These are phyloP conservation scores for Drosophila helvetica DNA, from an alignment of 2,888 invertebrate species.

Conservation along the genomic window DNA sequence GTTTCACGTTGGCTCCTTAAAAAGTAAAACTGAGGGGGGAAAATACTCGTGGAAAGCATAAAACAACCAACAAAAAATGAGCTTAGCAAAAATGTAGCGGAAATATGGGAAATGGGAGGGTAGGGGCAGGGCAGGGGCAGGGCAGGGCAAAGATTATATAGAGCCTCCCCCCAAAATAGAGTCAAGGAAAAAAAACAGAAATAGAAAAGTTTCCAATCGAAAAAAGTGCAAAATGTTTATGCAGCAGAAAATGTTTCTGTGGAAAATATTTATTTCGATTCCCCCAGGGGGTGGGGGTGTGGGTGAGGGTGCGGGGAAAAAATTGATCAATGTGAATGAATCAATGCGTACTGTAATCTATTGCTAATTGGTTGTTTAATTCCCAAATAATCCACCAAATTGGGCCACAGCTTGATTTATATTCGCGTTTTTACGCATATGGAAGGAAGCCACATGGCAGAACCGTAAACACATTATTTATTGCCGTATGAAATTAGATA, in stretches of 20 bases:
- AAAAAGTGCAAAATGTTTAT: conserved; percentile 19
- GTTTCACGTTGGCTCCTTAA: conserved; percentile 51
- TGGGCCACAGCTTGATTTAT: not conserved
- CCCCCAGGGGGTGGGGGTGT: too few species aligned
- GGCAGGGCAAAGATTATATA: conserved; percentile 10
- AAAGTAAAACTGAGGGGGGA: conserved; percentile 22
- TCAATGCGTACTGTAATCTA: not conserved
- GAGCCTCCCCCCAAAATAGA: not conserved
- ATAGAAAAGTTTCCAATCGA: conserved; percentile 19
- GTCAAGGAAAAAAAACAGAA: conserved; percentile 21
- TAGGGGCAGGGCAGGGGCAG: not conserved
- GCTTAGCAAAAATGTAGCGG: conserved; percentile 43
- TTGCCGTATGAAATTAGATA: not conserved
- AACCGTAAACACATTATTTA: not conserved
- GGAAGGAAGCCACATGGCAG: not conserved
- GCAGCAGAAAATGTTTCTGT: not conserved
- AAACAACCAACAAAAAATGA: conserved; percentile 24
- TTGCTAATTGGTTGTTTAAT: not conserved
- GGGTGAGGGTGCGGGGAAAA: not conserved
- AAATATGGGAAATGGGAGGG: conserved; percentile 30
- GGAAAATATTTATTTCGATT: not conserved
- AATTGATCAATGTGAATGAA: not conserved
- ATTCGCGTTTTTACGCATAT: not conserved
- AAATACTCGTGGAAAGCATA: conserved; percentile 24
- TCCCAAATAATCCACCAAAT: not conserved